These are phyloP conservation scores for Ectemnius cavifrons DNA, from an alignment of 2,888 invertebrate species.

Conservation along the genomic window DNA sequence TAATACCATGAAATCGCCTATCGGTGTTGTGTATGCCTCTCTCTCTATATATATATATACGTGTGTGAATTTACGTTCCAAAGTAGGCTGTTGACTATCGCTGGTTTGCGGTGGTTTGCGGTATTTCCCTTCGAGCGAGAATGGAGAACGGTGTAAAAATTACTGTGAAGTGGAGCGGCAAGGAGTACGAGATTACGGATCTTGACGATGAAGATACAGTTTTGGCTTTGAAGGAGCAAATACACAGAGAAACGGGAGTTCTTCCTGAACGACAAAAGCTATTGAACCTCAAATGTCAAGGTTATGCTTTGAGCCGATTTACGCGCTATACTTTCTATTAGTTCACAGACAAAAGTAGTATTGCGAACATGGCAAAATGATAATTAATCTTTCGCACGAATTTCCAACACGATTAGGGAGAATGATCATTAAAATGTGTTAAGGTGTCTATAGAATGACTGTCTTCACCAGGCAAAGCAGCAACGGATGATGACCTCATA, in stretches of 20 bases:
- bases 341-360: background rate
- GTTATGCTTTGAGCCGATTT: slow-evolving; percentile 78
- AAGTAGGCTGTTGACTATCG: no score
- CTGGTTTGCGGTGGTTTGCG: background rate
- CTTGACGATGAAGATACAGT: slow-evolving; percentile 89
- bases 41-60: no score
- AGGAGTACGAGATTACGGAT: slow-evolving; percentile 89
- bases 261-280: slow-evolving; percentile 96
- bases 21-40: no score
- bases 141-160: slow-evolving; percentile 79
- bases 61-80: no score
- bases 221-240: slow-evolving; percentile 89
- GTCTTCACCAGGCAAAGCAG: slow-evolving; percentile 85
- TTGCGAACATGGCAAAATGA: background rate
- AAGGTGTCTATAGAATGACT: slow-evolving; percentile 47
- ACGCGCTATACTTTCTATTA: no score
- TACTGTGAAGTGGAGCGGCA: slow-evolving; percentile 95
- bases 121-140: slow-evolving; percentile 11
- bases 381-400: background rate
- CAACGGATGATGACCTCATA: slow-evolving; percentile 88
- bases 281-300: slow-evolving; percentile 94
- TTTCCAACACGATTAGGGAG: background rate
- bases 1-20: no score
- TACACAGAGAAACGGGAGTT: slow-evolving; percentile 93
- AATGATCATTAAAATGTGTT: slow-evolving; percentile 5